These are phyloP conservation scores for Megastigmus dorsalis DNA, from an alignment of 2,888 invertebrate species.

Conservation along the genomic window DNA sequence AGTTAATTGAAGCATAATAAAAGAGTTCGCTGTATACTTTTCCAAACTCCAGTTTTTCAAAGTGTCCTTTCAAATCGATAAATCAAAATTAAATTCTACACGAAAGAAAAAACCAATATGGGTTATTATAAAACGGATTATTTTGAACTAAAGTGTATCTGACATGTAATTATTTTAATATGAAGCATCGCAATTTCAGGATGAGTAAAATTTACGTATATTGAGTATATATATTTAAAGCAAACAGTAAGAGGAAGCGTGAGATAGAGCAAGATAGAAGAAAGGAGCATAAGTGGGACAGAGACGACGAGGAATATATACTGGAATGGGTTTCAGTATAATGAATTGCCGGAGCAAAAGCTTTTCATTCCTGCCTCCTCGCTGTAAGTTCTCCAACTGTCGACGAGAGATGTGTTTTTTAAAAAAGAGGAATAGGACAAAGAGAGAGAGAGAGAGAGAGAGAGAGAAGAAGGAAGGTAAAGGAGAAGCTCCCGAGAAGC, in stretches of 20 bases:
- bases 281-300: too few relatives aligned
- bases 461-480: not conserved
- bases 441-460: not conserved
- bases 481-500: too few relatives aligned
- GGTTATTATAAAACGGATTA: too few relatives aligned
- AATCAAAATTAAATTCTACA: too few relatives aligned
- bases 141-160: too few relatives aligned
- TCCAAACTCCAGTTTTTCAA: too few relatives aligned
- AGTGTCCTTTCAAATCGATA: too few relatives aligned
- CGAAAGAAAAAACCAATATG: too few relatives aligned
- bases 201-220: not conserved
- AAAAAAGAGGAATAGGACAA: not conserved
- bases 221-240: not conserved
- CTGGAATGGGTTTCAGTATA: not conserved
- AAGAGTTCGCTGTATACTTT: too few relatives aligned
- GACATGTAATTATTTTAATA: too few relatives aligned
- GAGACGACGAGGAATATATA: not conserved
- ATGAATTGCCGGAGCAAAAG: conserved; percentile 20
- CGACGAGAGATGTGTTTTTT: conserved; percentile 19
- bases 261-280: not conserved
- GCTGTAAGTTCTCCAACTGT: conserved; percentile 3
- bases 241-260: not conserved
- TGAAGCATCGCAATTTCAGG: not conserved
- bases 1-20: too few relatives aligned
- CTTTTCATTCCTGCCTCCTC: conserved; percentile 12